Evolutionary conservation across 2,113 vertebrate species (phyloP).

Genomic region (Microcebus murinus): DNA sequence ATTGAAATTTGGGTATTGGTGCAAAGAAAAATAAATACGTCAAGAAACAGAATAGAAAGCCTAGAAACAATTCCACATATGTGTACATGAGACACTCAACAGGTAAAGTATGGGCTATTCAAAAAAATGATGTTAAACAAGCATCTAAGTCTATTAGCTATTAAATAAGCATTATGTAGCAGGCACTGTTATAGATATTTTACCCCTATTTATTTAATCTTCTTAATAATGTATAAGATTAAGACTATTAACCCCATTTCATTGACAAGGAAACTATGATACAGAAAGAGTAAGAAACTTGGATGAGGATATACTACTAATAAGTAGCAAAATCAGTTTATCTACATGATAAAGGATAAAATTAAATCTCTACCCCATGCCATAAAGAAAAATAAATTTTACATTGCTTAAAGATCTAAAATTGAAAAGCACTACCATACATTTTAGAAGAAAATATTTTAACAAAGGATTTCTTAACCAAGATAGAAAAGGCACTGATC

Average conservation of each 20-base stretch:
- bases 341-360: neutral
- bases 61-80: neutral
- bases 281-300: neutral
- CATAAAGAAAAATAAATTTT: neutral
- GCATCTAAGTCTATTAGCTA: neutral
- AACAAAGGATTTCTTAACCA: neutral
- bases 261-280: neutral
- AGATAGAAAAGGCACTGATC: neutral
- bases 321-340: neutral
- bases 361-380: neutral
- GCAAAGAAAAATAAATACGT: neutral
- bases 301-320: neutral
- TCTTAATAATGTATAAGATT: neutral
- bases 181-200: neutral
- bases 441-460: neutral
- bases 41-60: neutral
- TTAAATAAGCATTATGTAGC: neutral
- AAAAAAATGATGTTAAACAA: neutral
- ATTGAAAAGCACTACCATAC: neutral
- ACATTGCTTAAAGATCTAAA: neutral
- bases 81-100: neutral
- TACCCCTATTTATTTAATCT: neutral
- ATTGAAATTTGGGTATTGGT: neutral
- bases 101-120: neutral
- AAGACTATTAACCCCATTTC: neutral